phyloP scores from a whole-genome alignment of 2,888 invertebrate genomes.

The Glyphotaelius pellucidus region DNA sequence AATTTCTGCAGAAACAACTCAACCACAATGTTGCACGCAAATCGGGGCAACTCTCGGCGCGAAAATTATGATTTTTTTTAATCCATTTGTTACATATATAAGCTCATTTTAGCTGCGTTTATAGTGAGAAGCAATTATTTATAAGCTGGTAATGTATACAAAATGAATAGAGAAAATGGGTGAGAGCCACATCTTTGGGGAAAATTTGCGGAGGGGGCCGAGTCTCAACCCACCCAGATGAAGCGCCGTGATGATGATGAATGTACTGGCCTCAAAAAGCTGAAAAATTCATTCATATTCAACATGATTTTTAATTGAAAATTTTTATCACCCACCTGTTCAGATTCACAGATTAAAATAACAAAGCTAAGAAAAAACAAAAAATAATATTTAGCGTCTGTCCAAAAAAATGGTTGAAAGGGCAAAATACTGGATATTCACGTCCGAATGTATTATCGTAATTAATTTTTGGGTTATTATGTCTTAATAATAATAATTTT shows the following conservation, averaged over 20 bases:
- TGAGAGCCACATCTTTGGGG: not conserved
- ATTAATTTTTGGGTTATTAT: too few relatives aligned
- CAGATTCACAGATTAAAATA: not conserved
- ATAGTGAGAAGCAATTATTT: not conserved
- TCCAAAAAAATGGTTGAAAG: too few relatives aligned
- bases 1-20: too few relatives aligned
- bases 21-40: too few relatives aligned
- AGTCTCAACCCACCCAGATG: not conserved
- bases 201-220: not conserved
- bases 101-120: not conserved
- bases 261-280: not conserved
- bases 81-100: not conserved
- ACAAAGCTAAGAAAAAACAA: not conserved
- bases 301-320: not conserved
- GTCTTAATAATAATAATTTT: too few relatives aligned
- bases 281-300: not conserved
- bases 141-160: not conserved
- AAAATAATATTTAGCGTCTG: not conserved
- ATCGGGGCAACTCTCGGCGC: not conserved
- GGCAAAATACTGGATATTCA: too few relatives aligned
- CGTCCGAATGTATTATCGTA: too few relatives aligned
- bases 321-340: not conserved
- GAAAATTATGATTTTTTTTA: not conserved
- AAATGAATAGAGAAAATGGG: not conserved
- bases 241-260: not conserved